These are phyloP conservation scores for Halictus quadricinctus DNA, from an alignment of 2,888 invertebrate genomes.

Conservation along the genomic window DNA sequence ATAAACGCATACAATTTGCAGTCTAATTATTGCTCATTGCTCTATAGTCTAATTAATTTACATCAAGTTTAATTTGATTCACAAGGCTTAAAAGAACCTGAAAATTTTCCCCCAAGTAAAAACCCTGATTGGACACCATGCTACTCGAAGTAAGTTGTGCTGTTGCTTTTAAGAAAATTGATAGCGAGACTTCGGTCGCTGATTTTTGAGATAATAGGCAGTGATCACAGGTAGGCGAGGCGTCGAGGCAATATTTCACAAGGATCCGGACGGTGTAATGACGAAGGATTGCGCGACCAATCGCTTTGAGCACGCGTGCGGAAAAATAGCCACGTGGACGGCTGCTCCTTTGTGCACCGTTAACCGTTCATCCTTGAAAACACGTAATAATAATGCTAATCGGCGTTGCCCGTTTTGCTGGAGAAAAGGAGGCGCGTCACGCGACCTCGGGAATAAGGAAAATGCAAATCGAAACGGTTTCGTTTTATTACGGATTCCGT, in stretches of 20 bases:
- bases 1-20: no score
- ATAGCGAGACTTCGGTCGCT: background rate
- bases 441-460: slow-evolving; percentile 13
- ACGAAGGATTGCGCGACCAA: slow-evolving; percentile 12
- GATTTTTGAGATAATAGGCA: background rate
- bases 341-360: slow-evolving; percentile 3
- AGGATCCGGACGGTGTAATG: background rate
- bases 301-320: background rate
- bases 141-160: background rate
- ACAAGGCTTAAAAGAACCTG: no score
- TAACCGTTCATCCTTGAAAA: slow-evolving; percentile 32
- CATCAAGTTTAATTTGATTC: background rate
- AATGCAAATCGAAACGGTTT: slow-evolving; percentile 27
- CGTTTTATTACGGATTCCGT: background rate
- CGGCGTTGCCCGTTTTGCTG: slow-evolving; percentile 4
- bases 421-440: slow-evolving; percentile 23
- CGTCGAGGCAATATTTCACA: background rate
- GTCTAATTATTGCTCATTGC: no score
- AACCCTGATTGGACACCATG: background rate
- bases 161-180: background rate
- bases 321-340: background rate
- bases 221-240: background rate
- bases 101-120: background rate
- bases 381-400: slow-evolving; percentile 3
- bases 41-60: background rate